Base-by-base conservation (phyloP, 1,140 invertebrate genomes). In the Drosophila tristis region DNA sequence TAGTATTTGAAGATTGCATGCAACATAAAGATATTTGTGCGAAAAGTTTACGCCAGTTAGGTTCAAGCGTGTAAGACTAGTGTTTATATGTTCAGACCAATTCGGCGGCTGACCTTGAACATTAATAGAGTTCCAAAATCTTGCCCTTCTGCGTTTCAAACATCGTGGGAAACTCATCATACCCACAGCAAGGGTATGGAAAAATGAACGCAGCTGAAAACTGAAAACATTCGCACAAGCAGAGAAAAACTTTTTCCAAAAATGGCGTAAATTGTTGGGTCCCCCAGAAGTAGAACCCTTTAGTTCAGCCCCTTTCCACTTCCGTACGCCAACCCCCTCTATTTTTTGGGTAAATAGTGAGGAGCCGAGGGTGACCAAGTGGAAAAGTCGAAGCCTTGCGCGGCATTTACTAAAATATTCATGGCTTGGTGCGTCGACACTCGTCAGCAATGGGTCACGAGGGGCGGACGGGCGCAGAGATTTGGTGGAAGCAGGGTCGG, bases 371-470 rank as follows among this genome's bases (percentile, higher is more conserved):
- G 79, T 78, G 79, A 78, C 70, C 79, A 82, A 82, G 79, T 74
- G 79, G 75, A 50, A 76, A 85, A 84, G 80, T 85, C 80, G 85
- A 85, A 80, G 80, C 72, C 72, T 76, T 60, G 73, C 77, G 81
- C 77, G 81, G 65, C 81, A 80, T 80, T 86, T 86, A 85, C 81
- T 85, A 85, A 85, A 85, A 85, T 85, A 85, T 85, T 85, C 81
- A 85, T 85, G 81, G 81, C 66, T 73, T 85, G 81, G 77, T 78
- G 80, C 81, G 73, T 80, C 73, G 81, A 77, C 73, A 86, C 77
- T 72, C 81, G 49, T 61, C 53, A 39, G 56, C 49, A 50, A 39
- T 44, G 13, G 44, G 45, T 23, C 6, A 48, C 31, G n/a, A 2
- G 29, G 45, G 11, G 23, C 47, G 8, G 7, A 5, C 3, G 0